Evolutionary conservation across 2,113 vertebrate species (phyloP), one percentile per base, ranked within the genome.

Genomic region (Catharus fuscescens): DNA sequence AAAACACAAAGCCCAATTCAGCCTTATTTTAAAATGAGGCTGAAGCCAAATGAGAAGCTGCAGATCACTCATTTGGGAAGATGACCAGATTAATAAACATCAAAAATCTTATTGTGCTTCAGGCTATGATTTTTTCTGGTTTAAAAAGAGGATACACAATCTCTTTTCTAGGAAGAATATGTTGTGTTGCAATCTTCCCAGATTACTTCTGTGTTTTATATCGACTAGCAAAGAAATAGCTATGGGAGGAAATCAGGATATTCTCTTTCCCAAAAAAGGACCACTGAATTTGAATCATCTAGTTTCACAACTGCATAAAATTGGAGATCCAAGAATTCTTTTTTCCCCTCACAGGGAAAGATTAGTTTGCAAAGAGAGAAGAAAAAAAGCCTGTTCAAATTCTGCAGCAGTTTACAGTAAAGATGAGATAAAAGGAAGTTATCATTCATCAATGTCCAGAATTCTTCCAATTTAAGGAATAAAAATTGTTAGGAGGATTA

Each of bases 221-320:
- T 24, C 47, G 38, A 52, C 6, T 48, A 61, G 12, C 4, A 61
- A 62, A 9, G 12, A 5, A 50, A 52, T 28, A 65, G 10, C 8
- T 54, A 28, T 0, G 0, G 24, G 36, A 54, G 32, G 8, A 77
- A 38, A 54, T 44, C 6, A 64, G 21, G 7, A 40, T 18, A 14
- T 23, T 80, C 23, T 89, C 26, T 36, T 32, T 71, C 18, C 25
- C 38, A 36, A 23, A 40, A 6, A 74, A 57, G 18, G 13, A 38
- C 12, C 7, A 28, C 15, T 59, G 31, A 72, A 40, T 80, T 67
- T 67, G 18, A 54, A 67, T 45, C 14, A 54, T 4, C 7, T 29
- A 26, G 2, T 64, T 76, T 79, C 38, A 56, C 11, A 15, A 4
- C 1, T 31, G 10, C 5, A 54, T 64, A 38, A 80, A 74, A 25